Conservation (phyloP, 1,140 invertebrate species). For the Meloidogyne exigua region DNA sequence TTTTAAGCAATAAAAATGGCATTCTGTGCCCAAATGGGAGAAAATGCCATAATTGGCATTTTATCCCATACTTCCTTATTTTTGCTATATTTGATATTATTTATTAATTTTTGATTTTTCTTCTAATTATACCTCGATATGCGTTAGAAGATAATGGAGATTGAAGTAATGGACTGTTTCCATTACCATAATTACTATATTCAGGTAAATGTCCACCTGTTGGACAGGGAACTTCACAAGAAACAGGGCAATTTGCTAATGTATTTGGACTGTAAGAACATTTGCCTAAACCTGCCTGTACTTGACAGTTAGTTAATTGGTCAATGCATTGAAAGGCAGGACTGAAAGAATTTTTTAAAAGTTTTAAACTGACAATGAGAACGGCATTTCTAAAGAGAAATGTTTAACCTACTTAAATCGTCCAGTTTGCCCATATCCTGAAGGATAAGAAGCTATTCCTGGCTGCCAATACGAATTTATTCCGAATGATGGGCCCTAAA, state of each 20-base stretch:
- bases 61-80: no score
- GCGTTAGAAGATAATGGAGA: background rate
- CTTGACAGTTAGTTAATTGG: slow-evolving; percentile 13
- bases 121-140: no score
- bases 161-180: background rate
- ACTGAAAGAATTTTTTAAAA: background rate
- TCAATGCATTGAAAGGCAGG: slow-evolving; percentile 15
- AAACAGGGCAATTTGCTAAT: slow-evolving; percentile 16
- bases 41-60: no score
- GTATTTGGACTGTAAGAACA: slow-evolving; percentile 25
- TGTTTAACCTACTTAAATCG: background rate
- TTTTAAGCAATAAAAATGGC: no score
- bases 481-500: slow-evolving; percentile 26
- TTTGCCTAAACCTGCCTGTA: slow-evolving; percentile 29
- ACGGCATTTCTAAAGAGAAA: no score
- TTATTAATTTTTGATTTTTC: no score
- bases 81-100: no score
- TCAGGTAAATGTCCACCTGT: background rate
- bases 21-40: no score
- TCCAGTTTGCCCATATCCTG: slow-evolving; percentile 16
- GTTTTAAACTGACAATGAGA: background rate
- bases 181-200: background rate
- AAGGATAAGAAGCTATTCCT: slow-evolving; percentile 26
- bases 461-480: slow-evolving; percentile 35
- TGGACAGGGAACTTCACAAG: slow-evolving; percentile 23